Conservation (phyloP, 2,113 vertebrate species). For the Plotosus lineatus region DNA sequence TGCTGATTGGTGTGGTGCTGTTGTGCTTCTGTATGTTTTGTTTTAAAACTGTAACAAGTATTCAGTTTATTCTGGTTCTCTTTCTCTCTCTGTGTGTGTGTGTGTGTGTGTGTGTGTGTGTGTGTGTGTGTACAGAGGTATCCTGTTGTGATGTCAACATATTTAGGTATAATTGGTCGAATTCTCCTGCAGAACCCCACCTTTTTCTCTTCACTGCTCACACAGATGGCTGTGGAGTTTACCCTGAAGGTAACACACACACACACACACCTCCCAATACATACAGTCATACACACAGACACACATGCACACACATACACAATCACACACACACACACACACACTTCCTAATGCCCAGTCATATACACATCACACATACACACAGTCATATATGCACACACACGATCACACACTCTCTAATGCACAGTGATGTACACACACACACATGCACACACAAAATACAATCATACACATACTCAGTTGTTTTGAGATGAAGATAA, state of each 20-base stretch:
- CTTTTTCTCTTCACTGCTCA: slow-evolving; percentile 90
- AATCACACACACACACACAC: slow-evolving; percentile 3
- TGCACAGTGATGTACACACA: too few species aligned
- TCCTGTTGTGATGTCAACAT: slow-evolving; percentile 94
- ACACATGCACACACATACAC: slow-evolving; percentile 18
- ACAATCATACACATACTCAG: neutral
- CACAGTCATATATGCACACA: too few species aligned
- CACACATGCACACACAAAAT: too few species aligned
- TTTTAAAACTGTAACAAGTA: neutral
- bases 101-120: slow-evolving; percentile 67
- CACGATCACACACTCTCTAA: neutral
- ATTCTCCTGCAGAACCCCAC: slow-evolving; percentile 89
- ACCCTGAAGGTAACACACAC: slow-evolving; percentile 84
- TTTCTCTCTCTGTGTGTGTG: neutral
- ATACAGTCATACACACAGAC: neutral
- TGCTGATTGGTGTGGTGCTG: too few species aligned
- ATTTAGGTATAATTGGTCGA: slow-evolving; percentile 90
- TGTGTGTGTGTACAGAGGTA: slow-evolving; percentile 77
- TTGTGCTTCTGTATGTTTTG: too few species aligned
- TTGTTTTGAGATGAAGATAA: slow-evolving; percentile 3
- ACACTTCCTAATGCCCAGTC: too few species aligned
- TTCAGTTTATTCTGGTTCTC: too few species aligned
- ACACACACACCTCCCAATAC: slow-evolving; percentile 15
- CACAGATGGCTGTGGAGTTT: slow-evolving; percentile 85
- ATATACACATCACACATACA: too few species aligned